Evolutionary conservation across 2,113 vertebrate species (phyloP).

Genomic region (Vireo altiloquus): DNA sequence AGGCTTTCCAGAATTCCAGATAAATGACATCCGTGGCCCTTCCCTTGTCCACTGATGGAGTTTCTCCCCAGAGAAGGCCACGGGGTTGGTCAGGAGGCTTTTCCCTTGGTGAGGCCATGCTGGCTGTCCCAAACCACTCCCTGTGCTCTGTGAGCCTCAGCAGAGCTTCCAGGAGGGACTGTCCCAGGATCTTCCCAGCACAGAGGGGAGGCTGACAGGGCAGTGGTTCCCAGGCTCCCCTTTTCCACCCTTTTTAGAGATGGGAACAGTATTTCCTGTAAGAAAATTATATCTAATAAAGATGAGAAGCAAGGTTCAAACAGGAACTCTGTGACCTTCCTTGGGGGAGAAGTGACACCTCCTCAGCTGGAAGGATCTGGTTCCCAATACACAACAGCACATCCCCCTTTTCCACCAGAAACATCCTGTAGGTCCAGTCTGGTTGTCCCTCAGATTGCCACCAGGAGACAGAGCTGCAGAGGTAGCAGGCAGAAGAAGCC

Average conservation of each 20-base stretch:
- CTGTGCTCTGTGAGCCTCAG: background rate
- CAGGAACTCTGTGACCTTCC: background rate
- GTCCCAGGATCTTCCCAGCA: background rate
- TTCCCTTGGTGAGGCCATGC: background rate
- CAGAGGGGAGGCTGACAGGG: background rate
- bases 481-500: background rate
- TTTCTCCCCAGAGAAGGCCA: background rate
- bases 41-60: background rate
- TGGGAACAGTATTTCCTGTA: background rate
- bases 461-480: background rate
- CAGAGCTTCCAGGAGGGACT: background rate
- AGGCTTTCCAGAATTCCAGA: background rate
- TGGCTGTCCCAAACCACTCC: background rate
- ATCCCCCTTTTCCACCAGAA: background rate
- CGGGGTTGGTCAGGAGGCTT: background rate
- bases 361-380: rapidly evolving
- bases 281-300: background rate
- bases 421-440: background rate
- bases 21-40: background rate
- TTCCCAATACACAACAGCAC: background rate
- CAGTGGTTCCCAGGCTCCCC: background rate
- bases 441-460: background rate
- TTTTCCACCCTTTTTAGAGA: background rate
- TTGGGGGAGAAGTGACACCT: background rate
- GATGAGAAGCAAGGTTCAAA: background rate